phyloP scores from a whole-genome alignment of 2,113 vertebrate species.

The Rhombomys opimus region DNA sequence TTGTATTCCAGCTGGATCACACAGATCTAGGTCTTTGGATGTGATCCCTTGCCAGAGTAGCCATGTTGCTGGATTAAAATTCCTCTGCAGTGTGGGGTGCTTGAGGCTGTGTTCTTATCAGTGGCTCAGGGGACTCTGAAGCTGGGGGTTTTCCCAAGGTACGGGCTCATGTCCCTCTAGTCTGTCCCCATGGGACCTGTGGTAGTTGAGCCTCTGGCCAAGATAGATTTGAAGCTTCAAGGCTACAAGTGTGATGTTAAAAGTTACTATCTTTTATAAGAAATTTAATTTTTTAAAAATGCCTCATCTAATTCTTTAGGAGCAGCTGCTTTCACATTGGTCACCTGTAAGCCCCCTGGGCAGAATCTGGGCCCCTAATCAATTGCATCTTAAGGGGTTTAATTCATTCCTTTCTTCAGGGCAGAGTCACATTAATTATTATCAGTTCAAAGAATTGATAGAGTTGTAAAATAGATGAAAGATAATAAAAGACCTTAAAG shows the following conservation, averaged over 20 bases:
- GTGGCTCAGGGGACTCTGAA: too few species aligned
- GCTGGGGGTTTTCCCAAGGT: background rate
- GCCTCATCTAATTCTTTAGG: background rate
- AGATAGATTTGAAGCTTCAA: background rate
- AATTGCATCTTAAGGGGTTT: background rate
- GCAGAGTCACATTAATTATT: background rate
- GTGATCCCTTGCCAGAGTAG: too few species aligned
- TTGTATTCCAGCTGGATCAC: too few species aligned
- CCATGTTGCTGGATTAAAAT: too few species aligned
- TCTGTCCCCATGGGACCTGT: background rate
- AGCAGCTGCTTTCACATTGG: background rate
- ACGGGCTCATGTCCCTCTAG: background rate
- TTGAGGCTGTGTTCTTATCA: background rate
- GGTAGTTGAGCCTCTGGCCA: background rate
- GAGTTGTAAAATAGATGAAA: background rate
- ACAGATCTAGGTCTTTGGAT: too few species aligned
- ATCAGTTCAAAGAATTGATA: background rate
- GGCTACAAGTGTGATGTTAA: background rate
- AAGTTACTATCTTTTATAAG: background rate
- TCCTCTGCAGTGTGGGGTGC: too few species aligned
- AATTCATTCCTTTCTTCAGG: conserved; percentile 15
- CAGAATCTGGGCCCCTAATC: background rate
- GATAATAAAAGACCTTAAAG: conserved; percentile 7
- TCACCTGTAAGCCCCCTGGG: background rate
- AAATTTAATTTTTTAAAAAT: background rate